These are phyloP conservation scores for Drosophila punjabiensis DNA, from an alignment of 1,140 invertebrate genomes.

Conservation along the genomic window DNA sequence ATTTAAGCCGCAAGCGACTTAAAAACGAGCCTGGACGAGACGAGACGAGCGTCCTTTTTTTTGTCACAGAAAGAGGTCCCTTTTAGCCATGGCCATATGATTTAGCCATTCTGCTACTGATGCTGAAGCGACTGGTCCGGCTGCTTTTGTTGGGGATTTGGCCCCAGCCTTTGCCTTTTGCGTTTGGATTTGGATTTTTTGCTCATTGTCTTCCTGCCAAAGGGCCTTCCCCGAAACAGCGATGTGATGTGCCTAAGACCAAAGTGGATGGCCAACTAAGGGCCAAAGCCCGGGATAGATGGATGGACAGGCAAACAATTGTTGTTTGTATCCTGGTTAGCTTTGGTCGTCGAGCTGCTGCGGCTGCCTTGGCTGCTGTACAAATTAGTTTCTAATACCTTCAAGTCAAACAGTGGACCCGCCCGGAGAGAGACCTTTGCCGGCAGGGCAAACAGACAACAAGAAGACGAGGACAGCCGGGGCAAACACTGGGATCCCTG, in stretches of 20 bases:
- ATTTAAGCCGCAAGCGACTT: slow-evolving; percentile 81
- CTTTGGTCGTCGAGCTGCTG: slow-evolving; percentile 43
- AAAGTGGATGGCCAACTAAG: slow-evolving; percentile 45
- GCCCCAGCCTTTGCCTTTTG: slow-evolving; percentile 40
- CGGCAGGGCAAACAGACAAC: slow-evolving; percentile 45
- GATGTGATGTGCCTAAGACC: slow-evolving; percentile 36
- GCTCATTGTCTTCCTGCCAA: slow-evolving; percentile 37
- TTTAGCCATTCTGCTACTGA: slow-evolving; percentile 55
- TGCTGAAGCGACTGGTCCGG: neutral
- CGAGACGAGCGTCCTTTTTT: slow-evolving; percentile 41
- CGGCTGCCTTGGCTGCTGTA: slow-evolving; percentile 65
- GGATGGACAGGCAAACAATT: slow-evolving; percentile 74
- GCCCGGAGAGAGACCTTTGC: slow-evolving; percentile 49
- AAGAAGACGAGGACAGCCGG: slow-evolving; percentile 13
- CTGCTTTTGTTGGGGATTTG: slow-evolving; percentile 66
- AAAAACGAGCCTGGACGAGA: slow-evolving; percentile 65
- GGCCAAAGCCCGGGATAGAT: slow-evolving; percentile 68
- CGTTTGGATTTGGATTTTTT: slow-evolving; percentile 39
- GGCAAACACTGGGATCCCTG: slow-evolving; percentile 42
- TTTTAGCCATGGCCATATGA: slow-evolving; percentile 61
- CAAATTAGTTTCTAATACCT: slow-evolving; percentile 84
- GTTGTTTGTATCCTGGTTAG: slow-evolving; percentile 76
- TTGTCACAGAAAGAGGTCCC: slow-evolving; percentile 29
- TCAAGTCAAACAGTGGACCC: slow-evolving; percentile 75
- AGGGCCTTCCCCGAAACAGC: slow-evolving; percentile 44